Percentiles rank a stretch among this genome's conserved stretches.
phyloP scores from a whole-genome alignment of 1,140 invertebrate species.

The Lethrus apterus region DNA sequence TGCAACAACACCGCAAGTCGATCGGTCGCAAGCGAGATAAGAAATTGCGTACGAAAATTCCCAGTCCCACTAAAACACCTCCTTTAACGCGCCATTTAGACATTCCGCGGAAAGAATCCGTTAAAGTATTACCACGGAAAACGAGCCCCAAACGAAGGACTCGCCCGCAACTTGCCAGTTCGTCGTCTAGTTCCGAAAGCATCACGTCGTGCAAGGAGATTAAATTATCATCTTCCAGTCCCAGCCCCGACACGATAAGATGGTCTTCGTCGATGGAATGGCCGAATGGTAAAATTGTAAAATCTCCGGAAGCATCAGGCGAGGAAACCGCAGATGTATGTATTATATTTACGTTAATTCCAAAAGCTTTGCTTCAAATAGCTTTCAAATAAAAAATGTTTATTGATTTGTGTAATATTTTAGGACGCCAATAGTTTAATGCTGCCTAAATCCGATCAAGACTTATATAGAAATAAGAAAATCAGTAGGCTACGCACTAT shows the following conservation, averaged over 20 bases:
- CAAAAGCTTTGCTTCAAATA: too few relatives aligned
- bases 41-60: slow-evolving; percentile 37
- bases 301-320: slow-evolving; percentile 32
- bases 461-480: slow-evolving; percentile 46
- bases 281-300: slow-evolving; percentile 28
- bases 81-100: slow-evolving; percentile 42
- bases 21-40: slow-evolving; percentile 45
- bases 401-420: too few relatives aligned
- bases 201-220: slow-evolving; percentile 40
- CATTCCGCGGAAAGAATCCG: slow-evolving; percentile 30
- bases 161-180: slow-evolving; percentile 41
- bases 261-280: slow-evolving; percentile 35
- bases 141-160: slow-evolving; percentile 45
- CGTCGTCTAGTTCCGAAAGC: slow-evolving; percentile 47
- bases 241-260: slow-evolving; percentile 34
- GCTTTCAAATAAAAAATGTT: too few relatives aligned
- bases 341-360: slow-evolving; percentile 4
- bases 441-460: slow-evolving; percentile 44
- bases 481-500: slow-evolving; percentile 57
- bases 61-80: slow-evolving; percentile 47
- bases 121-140: slow-evolving; percentile 37
- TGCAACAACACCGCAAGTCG: slow-evolving; percentile 44
- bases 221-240: slow-evolving; percentile 34
- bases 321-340: slow-evolving; percentile 41
- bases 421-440: slow-evolving; percentile 46